phyloP scores from a whole-genome alignment of 2,888 invertebrate species.

The Unio delphinus region DNA sequence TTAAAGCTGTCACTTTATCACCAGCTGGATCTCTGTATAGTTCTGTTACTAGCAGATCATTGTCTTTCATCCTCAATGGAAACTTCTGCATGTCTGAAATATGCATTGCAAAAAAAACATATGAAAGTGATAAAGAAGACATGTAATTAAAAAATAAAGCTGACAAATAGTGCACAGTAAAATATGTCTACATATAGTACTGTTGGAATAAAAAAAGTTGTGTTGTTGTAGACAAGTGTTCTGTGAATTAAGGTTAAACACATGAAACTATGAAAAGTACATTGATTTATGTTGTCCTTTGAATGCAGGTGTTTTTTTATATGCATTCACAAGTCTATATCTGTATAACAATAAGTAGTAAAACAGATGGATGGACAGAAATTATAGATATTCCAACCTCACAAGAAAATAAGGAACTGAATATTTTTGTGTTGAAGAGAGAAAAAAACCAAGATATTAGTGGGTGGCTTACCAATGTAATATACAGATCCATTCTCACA shows the following conservation, averaged over 20 bases:
- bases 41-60: conserved; percentile 96
- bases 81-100: conserved; percentile 97
- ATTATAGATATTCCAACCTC: background rate
- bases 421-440: conserved; percentile 2
- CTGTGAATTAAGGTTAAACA: too few species aligned
- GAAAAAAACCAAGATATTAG: background rate
- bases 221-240: too few species aligned
- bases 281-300: background rate
- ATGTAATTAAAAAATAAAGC: too few species aligned
- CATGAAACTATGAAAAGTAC: too few species aligned
- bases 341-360: background rate
- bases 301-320: background rate
- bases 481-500: conserved; percentile 97
- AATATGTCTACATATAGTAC: too few species aligned
- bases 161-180: too few species aligned
- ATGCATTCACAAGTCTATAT: background rate
- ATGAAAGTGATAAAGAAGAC: too few species aligned
- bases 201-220: too few species aligned
- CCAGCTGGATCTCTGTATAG: conserved; percentile 91
- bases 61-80: conserved; percentile 98
- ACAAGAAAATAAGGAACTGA: background rate
- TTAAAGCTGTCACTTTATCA: conserved; percentile 97
- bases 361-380: background rate
- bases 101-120: background rate
- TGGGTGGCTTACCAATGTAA: conserved; percentile 85